Conservation (phyloP, 2,888 invertebrate genomes). For the Leptopilina syphax region DNA sequence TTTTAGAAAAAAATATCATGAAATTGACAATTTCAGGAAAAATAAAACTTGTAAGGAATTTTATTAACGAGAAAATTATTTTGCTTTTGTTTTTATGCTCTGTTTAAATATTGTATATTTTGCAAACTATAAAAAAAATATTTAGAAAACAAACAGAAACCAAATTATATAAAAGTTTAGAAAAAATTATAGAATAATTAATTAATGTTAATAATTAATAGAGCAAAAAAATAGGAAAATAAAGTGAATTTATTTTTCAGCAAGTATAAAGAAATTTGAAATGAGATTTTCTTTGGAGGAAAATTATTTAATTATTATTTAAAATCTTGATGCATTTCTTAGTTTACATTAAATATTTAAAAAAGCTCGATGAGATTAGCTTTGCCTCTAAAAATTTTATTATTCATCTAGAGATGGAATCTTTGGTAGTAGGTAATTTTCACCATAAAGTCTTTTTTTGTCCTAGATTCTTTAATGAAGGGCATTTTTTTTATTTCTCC, state of each 20-base stretch:
- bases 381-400: constrained; percentile 4
- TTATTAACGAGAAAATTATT: too few relatives aligned
- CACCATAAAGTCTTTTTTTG: neutral
- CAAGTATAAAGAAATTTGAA: neutral
- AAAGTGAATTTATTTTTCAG: neutral
- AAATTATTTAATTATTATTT: neutral
- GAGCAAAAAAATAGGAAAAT: neutral
- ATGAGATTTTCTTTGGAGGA: neutral
- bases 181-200: too few relatives aligned
- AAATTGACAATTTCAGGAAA: too few relatives aligned
- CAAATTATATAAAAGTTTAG: too few relatives aligned
- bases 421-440: neutral
- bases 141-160: too few relatives aligned
- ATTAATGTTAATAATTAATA: too few relatives aligned
- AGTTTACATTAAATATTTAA: neutral
- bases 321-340: neutral
- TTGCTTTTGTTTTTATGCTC: too few relatives aligned
- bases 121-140: too few relatives aligned
- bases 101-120: too few relatives aligned
- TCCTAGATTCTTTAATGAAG: neutral
- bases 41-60: too few relatives aligned
- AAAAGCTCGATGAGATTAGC: neutral
- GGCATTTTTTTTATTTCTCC: too few relatives aligned
- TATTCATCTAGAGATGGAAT: neutral
- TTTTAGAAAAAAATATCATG: too few relatives aligned